Evolutionary conservation across 2,113 vertebrate genomes (phyloP), one percentile per base, ranked within the genome.

Genomic region (Cricetomys ansorgei): DNA sequence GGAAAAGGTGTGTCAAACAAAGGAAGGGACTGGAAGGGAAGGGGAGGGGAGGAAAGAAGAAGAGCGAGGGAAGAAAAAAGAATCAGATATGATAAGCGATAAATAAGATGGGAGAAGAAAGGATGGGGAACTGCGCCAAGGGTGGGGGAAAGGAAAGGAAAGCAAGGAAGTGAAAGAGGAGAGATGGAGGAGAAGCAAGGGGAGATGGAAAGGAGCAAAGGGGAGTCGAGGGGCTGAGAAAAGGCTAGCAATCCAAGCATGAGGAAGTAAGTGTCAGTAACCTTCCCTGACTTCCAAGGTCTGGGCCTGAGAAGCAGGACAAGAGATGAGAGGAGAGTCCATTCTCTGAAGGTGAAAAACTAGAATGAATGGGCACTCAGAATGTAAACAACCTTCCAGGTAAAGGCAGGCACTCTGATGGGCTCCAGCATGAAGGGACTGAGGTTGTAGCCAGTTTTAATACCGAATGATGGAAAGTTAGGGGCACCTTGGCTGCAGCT

Each of bases 391-490:
- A 34, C 34, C 37, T 34, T 45, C 8, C 37, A 59, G 16, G 69
- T 29, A 0, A 23, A 9, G 0, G 0, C 7, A 8, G 79, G 37
- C 17, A 7, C 43, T 17, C 25, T 0, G 15, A 16, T 12, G 11
- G 5, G 17, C 67, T 50, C 21, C 62, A 43, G 43, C 19, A 9
- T 4, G 4, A 34, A 16, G 8, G 45, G 64, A 29, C 27, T 53
- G 37, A 43, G 10, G 65, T 16, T 43, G 15, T 7, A 75, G 40
- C 62, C 31, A n/a, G 29, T 76, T 88, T 84, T 91, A 95, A 95
- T 53, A 75, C 17, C 81, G 92, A 84, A 70, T 31, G 19, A 83
- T 80, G 50, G 89, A 89, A 93, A 92, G 70, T 92, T 65, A 29
- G 21, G 95, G 84, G 48, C 86, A 76, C 48, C 81, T 85, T 31